Evolutionary conservation across 2,888 invertebrate species (phyloP).

Genomic region (Prostheceraeus crozeri): DNA sequence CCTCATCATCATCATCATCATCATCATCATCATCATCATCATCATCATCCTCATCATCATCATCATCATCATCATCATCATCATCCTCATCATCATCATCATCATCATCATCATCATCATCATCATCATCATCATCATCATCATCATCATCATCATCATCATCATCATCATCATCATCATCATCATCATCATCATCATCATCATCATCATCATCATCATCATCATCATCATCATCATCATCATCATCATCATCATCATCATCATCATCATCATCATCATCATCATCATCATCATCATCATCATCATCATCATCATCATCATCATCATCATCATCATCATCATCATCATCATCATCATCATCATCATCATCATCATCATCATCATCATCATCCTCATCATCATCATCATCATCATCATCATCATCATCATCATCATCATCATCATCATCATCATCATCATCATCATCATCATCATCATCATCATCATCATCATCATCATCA

Average conservation of each 20-base stretch:
- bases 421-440: constrained; percentile 36
- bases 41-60: constrained; percentile 30
- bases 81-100: constrained; percentile 22
- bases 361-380: constrained; percentile 8
- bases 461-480: constrained; percentile 40
- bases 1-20: constrained; percentile 37
- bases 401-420: constrained; percentile 26
- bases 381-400: too few relatives aligned
- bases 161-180: constrained; percentile 38
- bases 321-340: constrained; percentile 8
- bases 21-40: constrained; percentile 35
- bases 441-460: constrained; percentile 39
- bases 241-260: constrained; percentile 58
- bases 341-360: background rate
- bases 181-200: constrained; percentile 39
- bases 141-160: constrained; percentile 38
- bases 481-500: constrained; percentile 38
- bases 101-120: constrained; percentile 19
- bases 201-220: constrained; percentile 38
- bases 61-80: constrained; percentile 21
- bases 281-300: constrained; percentile 1
- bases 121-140: constrained; percentile 37
- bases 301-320: constrained; percentile 4
- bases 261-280: constrained; percentile 8
- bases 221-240: constrained; percentile 18